Evolutionary conservation across 2,113 vertebrate genomes (phyloP), one percentile per base, ranked within the genome.

Genomic region (Xenopus tropicalis): DNA sequence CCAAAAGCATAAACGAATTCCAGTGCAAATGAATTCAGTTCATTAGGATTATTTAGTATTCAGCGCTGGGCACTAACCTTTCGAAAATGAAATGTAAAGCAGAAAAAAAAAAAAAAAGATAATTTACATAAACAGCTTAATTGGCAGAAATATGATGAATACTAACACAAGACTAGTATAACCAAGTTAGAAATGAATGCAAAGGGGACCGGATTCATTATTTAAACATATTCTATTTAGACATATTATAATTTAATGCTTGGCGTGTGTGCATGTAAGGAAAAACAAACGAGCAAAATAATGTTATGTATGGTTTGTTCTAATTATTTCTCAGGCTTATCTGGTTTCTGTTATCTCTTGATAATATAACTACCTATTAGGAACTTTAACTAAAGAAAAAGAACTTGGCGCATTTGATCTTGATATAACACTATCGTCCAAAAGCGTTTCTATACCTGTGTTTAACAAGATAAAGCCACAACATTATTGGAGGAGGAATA

Each of bases 81-180:
- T 75, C 16, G 13, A 48, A 48, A 48, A 68, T 51, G 43, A 69
- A 75, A 75, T 61, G 57, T 42, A 69, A 68, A 54, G 24, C 21
- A 17, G 13, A 16, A 14, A 58, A 74, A 66, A 67, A 58, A 43
- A 12, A 58, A 74, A 66, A 67, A 58, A 43, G 12, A 1, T 58
- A 52, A 62, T 61, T 68, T 75, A 21, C 54, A 74, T 61, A 75
- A 75, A 75, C 56, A 74, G 29, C 57, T 46, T 75, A 75, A 75
- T 68, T 61, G 57, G 58, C 23, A 61, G 17, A 68, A 61, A 48
- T 68, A 42, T 51, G 66, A 61, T 73, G 69, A 69, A 42, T 42
- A 44, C 23, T 42, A 61, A 61, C 17, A 14, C 56, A 61, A 59
- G 19, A 67, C 54, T 17, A 59, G 14, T 52, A 52, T 42, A 75